phyloP scores from a whole-genome alignment of 2,113 vertebrate genomes.

The Lycaon pictus region DNA sequence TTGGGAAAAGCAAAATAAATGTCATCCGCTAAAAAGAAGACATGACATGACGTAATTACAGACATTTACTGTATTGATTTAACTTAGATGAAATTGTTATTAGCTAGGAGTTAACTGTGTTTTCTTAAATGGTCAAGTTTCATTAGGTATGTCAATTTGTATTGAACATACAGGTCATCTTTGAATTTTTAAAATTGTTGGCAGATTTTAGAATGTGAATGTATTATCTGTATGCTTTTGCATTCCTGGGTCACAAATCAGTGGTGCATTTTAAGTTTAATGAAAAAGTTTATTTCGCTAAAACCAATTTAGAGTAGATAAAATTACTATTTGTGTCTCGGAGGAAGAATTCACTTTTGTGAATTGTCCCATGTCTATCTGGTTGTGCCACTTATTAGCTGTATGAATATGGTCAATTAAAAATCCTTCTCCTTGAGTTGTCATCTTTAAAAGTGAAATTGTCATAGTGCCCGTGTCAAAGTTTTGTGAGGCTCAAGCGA shows the following conservation, averaged over 20 bases:
- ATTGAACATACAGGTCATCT: neutral
- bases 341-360: neutral
- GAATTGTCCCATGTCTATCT: neutral
- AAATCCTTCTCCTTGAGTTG: neutral
- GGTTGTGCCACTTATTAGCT: neutral
- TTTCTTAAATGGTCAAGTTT: neutral
- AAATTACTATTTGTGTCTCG: neutral
- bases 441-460: constrained; percentile 9
- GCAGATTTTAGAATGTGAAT: constrained; percentile 47
- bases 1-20: constrained; percentile 57
- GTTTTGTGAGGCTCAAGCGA: constrained; percentile 5
- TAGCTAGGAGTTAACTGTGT: neutral
- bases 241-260: neutral
- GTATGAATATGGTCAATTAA: neutral
- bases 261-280: constrained; percentile 7
- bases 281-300: neutral
- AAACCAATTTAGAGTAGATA: neutral
- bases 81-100: constrained; percentile 14
- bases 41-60: neutral
- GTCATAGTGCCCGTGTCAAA: neutral
- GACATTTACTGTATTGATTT: neutral
- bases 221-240: neutral
- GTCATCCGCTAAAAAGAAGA: neutral
- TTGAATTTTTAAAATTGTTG: constrained; percentile 41
- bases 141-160: neutral